Evolutionary conservation across 1,140 invertebrate genomes (phyloP), one percentile per base, ranked within the genome.

Genomic region (Mylabris phalerata): DNA sequence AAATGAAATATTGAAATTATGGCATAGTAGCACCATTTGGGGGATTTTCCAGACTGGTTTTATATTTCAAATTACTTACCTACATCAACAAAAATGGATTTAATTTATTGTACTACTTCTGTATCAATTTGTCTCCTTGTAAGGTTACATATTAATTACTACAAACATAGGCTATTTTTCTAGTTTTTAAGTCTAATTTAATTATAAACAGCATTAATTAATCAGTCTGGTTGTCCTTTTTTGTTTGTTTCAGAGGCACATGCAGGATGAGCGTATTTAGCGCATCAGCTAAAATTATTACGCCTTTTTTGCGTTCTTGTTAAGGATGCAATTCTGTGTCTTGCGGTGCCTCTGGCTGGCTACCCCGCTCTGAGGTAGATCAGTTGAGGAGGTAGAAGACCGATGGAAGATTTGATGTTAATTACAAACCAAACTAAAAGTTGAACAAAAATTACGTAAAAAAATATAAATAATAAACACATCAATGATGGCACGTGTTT

Each of bases 181-280:
- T 54, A 54, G 51, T 54, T 54, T 40, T 26, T 54, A 54, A 54
- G 51, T 45, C 45, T 26, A 7, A 9, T 38, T 46, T 46, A 32
- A 44, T 39, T 3, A 39, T 48, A 24, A 46, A 39, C 27, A 40
- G 24, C 25, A 26, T 55, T 54, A 50, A 62, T 78, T 80, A 78
- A 82, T 80, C 79, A 80, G 79, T 81, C 79, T 81, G 79, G 79
- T 80, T 78, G 75, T 80, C 74, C 72, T 71, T 80, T 79, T 32
- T 32, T 42, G 41, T 81, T 72, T 77, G 80, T 87, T 86, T 86
- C 83, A 87, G 85, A 87, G 84, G 85, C 85, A 87, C 84, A 85
- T 84, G 82, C 80, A 76, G 79, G 80, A 82, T 79, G 79, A 80
- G 71, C 67, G 67, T 70, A 70, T 57, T 69, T 70, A 71, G 67